Conservation (phyloP, 2,113 vertebrate genomes). For the Tauraco erythrolophus region DNA sequence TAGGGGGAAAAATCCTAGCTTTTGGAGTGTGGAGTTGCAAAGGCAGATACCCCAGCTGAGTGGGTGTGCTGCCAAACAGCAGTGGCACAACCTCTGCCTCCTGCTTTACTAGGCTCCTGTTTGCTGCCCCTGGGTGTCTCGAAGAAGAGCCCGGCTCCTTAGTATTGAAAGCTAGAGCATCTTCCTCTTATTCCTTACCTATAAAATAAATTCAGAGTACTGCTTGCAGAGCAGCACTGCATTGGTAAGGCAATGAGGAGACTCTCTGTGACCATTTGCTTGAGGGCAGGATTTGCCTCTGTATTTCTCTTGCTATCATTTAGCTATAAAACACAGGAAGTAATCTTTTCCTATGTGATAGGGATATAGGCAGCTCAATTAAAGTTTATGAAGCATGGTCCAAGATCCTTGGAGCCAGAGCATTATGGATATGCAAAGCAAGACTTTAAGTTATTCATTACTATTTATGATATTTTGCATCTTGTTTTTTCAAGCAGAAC, state of each 20-base stretch:
- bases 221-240: background rate
- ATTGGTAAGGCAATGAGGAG: background rate
- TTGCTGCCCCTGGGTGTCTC: background rate
- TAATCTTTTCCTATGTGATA: conserved; percentile 17
- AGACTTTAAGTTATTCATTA: background rate
- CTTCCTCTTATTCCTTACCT: background rate
- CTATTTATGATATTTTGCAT: background rate
- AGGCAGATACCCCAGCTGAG: background rate
- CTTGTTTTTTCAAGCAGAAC: background rate
- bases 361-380: conserved; percentile 33
- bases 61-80: background rate
- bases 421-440: conserved; percentile 23
- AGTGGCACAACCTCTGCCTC: background rate
- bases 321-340: conserved; percentile 29
- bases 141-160: background rate
- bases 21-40: background rate
- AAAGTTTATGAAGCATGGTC: conserved; percentile 48
- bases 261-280: background rate
- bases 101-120: background rate
- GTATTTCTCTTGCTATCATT: background rate
- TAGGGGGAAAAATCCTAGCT: background rate
- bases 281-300: conserved; percentile 12
- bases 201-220: background rate
- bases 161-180: background rate
- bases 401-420: background rate